Evolutionary conservation across 2,797 vertebrate species (phyloP).

Genomic region (Myiotriccus ornatus): DNA sequence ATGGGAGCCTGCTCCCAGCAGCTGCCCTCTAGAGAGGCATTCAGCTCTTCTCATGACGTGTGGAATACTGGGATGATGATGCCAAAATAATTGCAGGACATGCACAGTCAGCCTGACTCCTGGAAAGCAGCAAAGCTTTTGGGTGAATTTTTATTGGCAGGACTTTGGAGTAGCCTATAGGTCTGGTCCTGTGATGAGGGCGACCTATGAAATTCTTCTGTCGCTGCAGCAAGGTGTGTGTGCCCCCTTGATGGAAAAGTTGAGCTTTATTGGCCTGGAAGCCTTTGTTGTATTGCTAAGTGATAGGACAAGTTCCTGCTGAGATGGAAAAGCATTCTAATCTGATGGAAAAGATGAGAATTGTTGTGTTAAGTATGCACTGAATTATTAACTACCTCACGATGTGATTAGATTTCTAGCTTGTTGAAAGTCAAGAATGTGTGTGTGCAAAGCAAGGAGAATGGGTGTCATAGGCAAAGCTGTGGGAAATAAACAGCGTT

Average conservation of each 20-base stretch:
- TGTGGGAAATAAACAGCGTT: neutral
- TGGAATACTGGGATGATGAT: neutral
- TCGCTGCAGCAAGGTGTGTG: neutral
- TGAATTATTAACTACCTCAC: slow-evolving; percentile 49
- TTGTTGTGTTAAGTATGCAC: neutral
- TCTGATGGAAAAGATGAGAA: slow-evolving; percentile 41
- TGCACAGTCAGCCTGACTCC: neutral
- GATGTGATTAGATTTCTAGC: slow-evolving; percentile 21
- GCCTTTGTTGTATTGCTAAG: neutral
- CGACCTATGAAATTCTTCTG: neutral
- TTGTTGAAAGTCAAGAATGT: neutral
- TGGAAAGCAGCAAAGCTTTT: neutral
- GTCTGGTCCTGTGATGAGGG: neutral
- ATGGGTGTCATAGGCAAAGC: neutral
- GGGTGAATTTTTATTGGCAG: neutral
- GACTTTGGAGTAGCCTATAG: neutral
- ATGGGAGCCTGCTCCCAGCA: neutral
- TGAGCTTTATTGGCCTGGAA: neutral
- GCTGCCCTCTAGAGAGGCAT: neutral
- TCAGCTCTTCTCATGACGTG: neutral
- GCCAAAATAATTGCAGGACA: neutral
- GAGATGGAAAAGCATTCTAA: slow-evolving; percentile 29
- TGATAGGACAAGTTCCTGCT: neutral
- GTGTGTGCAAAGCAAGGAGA: neutral
- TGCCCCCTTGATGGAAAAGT: neutral